Evolutionary conservation across 2,797 vertebrate species (phyloP).

Genomic region (Gastrophryne carolinensis): DNA sequence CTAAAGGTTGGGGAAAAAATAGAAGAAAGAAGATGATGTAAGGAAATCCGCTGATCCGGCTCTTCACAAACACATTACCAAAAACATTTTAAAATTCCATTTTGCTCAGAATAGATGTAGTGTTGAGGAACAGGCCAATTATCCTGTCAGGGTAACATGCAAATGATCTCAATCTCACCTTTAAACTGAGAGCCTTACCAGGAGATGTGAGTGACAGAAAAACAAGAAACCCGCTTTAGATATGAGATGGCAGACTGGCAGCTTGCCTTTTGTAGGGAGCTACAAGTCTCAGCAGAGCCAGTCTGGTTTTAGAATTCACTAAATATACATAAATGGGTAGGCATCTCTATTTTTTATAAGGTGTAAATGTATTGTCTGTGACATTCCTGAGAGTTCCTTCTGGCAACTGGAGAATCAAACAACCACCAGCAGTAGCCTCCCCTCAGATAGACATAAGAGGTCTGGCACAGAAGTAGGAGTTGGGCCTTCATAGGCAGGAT

Average conservation of each 20-base stretch:
- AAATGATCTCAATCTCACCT: constrained; percentile 20
- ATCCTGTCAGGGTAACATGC: constrained; percentile 37
- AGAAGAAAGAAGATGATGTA: constrained; percentile 1
- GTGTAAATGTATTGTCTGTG: no score
- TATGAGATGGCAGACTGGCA: not conserved
- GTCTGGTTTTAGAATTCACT: no score
- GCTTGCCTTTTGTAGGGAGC: not conserved
- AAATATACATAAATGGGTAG: no score
- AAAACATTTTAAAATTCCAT: constrained; percentile 46
- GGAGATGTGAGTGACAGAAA: not conserved
- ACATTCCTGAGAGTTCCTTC: no score
- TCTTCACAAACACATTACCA: not conserved
- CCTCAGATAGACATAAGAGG: no score
- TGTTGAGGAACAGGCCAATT: constrained; percentile 7
- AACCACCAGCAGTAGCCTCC: no score
- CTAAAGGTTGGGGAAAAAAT: constrained; percentile 7
- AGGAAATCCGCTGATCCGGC: constrained; percentile 28
- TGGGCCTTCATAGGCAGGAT: no score
- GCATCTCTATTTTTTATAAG: no score
- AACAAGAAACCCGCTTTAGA: not conserved
- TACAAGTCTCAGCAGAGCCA: not conserved
- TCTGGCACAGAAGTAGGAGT: no score
- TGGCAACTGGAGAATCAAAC: no score
- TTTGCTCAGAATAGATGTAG: constrained; percentile 29
- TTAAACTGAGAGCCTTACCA: not conserved